Evolutionary conservation across 2,797 vertebrate genomes (phyloP).

Genomic region (Leucoraja ocellata): DNA sequence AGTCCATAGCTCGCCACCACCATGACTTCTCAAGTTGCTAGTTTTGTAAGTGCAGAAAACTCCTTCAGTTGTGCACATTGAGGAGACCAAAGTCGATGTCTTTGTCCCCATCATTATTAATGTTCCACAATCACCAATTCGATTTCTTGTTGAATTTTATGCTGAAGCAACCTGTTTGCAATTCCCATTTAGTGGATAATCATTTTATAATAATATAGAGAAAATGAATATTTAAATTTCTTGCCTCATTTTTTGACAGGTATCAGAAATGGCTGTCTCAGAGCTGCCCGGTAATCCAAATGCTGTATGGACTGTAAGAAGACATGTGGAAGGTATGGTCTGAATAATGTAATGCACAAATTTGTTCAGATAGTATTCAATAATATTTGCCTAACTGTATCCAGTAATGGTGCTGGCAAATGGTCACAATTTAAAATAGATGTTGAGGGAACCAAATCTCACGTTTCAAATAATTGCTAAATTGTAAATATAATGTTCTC

Average conservation of each 20-base stretch:
- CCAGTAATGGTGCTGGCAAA: background rate
- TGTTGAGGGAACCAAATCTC: background rate
- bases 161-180: background rate
- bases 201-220: background rate
- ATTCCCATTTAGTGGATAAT: background rate
- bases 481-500: background rate
- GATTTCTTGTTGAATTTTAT: background rate
- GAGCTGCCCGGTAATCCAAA: conserved; percentile 98
- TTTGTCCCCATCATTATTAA: background rate
- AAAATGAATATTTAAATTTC: background rate
- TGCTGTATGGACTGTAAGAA: conserved; percentile 96
- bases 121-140: background rate
- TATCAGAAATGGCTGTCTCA: conserved; percentile 97
- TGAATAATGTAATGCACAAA: conserved; percentile 22
- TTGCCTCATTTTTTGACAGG: conserved; percentile 57
- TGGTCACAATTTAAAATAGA: background rate
- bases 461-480: background rate
- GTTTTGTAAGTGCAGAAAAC: background rate
- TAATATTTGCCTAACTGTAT: background rate
- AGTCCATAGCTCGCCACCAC: background rate
- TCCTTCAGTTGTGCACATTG: background rate
- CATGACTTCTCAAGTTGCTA: background rate
- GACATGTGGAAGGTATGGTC: conserved; percentile 85
- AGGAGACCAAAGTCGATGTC: background rate
- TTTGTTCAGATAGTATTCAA: background rate